Evolutionary conservation across 2,797 vertebrate species (phyloP), one percentile per base, ranked within the genome.

Genomic region (Astyanax mexicanus): DNA sequence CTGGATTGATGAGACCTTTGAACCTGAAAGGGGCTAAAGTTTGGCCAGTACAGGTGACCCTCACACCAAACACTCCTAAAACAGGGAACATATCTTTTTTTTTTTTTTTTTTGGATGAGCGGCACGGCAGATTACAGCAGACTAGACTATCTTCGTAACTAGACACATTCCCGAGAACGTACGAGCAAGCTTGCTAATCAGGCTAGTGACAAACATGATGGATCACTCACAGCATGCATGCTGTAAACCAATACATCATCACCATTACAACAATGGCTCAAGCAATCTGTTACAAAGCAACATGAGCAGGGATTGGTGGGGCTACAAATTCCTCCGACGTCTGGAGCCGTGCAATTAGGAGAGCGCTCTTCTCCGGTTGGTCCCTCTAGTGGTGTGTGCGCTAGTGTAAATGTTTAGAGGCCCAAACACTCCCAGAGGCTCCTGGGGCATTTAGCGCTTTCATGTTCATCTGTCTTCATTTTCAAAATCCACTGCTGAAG

Each of bases 171-270:
- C 75, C 44, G 38, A 64, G 62, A 21, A 80, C 66, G 51, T 77
- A 52, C 13, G 19, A 72, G 72, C 44, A 45, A 58, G 52, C 57
- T 78, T 57, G 72, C 68, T 80, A 80, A 80, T 78, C 78, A 72
- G 64, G 54, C 72, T 67, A 47, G 64, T 80, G 81, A 72, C 81
- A 80, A 61, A 72, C 49, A 27, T 80, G 81, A 83, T 80, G 75
- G 72, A 84, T 83, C 51, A 21, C 57, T 62, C 73, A 25, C 35
- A 71, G 55, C 27, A n/a, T 47, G 23, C 71, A 51, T 74, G 74
- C 76, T 79, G 71, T 64, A 82, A 82, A 74, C 69, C 74, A 79
- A 84, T 84, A 75, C 69, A 84, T 81, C 81, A 83, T 75, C 64
- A 79, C 79, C 72, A 72, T 83, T 83, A 69, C 77, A 74, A 76